Evolutionary conservation across 2,797 vertebrate species (phyloP).

Genomic region (Sebastes vulpes): DNA sequence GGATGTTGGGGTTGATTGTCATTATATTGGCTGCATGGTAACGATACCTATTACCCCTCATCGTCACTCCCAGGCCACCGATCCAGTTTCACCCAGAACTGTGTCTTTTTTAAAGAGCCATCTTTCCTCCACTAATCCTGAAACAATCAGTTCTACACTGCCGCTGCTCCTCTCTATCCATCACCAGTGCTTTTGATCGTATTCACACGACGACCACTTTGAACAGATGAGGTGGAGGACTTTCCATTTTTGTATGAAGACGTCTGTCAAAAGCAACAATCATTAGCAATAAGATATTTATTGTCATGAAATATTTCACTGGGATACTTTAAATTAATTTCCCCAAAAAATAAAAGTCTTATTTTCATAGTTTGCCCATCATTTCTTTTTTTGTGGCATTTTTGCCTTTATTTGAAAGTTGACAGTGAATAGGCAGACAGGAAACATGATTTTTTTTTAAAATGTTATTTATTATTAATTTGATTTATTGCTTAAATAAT

Average conservation of each 20-base stretch:
- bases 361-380: background rate
- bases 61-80: constrained; percentile 1
- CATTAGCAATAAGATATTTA: background rate
- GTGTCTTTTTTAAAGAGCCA: background rate
- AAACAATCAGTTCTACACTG: background rate
- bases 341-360: background rate
- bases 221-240: background rate
- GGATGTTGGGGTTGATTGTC: constrained; percentile 1
- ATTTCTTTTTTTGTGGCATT: background rate
- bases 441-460: background rate
- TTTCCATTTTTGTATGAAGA: background rate
- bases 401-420: background rate
- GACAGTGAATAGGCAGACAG: background rate
- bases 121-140: background rate
- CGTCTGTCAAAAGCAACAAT: background rate
- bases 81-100: background rate
- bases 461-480: too few relatives aligned
- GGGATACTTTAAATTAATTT: background rate
- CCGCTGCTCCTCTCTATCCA: background rate
- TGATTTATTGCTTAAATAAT: too few relatives aligned
- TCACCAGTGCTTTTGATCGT: background rate
- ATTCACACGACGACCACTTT: background rate
- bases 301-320: background rate
- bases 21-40: background rate
- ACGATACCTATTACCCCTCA: background rate